Base-by-base conservation (phyloP, 2,888 invertebrate species). In the Hemaris fuciformis region DNA sequence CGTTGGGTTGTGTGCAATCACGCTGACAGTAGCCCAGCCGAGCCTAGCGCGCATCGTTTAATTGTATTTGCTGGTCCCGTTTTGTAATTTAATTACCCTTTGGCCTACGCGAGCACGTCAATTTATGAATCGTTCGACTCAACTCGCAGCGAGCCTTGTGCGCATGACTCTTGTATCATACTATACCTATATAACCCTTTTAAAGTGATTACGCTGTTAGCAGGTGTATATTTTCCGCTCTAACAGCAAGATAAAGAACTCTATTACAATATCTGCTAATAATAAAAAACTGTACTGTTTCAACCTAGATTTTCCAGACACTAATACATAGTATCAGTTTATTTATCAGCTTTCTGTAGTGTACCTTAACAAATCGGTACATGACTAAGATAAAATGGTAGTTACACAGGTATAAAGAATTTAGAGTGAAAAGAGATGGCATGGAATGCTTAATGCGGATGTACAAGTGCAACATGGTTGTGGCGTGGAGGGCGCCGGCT, bases 71-170 rank as follows among this genome's bases (percentile, higher is more conserved):
- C 83, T 87, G 91, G 88, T 86, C 89, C 77, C 91, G 81, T 91
- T 91, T 91, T 89, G 84, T 92, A 91, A 92, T 92, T 90, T 91
- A 91, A 92, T 92, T 92, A 89, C 87, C 91, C 91, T 92, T 89
- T 91, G 89, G 83, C 91, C 92, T 80, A 84, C 83, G 85, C 85
- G 85, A 83, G 80, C 75, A 83, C 80, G 84, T 80, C 91, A 91
- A 91, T 91, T 61, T 91, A 89, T 82, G 85, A 81, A 85, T 86
- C 82, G 85, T 82, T 81, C 83, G 81, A 78, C 77, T 78, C 76
- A 73, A 71, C 76, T 72, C 75, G 76, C 70, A 64, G 70, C 70
- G 67, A 75, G 68, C 70, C 70, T 70, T 68, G 67, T 64, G 48
- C 38, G 62, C 63, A 62, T 63, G 57, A 63, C 27, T 53, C 8